Percentiles rank a stretch among this genome's conserved stretches.
Conservation (phyloP, 2,113 vertebrate species). For the Sylvilagus bachmani region DNA sequence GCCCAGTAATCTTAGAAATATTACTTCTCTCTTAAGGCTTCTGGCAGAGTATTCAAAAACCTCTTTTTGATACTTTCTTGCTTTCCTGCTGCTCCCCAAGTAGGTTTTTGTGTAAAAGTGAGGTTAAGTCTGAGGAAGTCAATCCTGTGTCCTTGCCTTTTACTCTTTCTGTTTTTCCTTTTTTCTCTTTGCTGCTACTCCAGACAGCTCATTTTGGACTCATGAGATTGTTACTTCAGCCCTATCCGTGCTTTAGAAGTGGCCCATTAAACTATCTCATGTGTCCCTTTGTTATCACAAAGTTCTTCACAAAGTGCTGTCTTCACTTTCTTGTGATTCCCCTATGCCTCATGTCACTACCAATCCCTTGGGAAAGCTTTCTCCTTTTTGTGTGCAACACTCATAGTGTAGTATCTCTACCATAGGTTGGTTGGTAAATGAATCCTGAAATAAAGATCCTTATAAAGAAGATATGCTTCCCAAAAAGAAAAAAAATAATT, state of each 20-base stretch:
- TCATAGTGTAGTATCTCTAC: background rate
- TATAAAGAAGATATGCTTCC: background rate
- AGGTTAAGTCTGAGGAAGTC: constrained; percentile 13
- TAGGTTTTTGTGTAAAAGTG: constrained; percentile 45
- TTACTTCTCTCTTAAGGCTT: background rate
- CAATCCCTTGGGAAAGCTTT: background rate
- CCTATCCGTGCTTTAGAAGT: background rate
- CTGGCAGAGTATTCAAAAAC: background rate
- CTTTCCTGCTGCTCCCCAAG: constrained; percentile 30
- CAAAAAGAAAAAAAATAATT: background rate
- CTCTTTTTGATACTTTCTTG: background rate
- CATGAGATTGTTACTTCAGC: constrained; percentile 42
- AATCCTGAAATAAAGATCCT: constrained; percentile 22
- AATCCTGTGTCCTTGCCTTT: constrained; percentile 1
- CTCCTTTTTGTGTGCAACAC: background rate
- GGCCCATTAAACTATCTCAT: constrained; percentile 10
- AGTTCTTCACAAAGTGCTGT: background rate
- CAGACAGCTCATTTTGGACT: constrained; percentile 47
- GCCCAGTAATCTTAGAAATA: constrained; percentile 7
- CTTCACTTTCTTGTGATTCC: background rate
- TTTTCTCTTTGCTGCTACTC: constrained; percentile 42
- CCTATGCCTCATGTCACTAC: background rate
- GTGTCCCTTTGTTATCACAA: background rate
- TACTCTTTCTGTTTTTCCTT: background rate
- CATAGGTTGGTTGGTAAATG: background rate